Percentiles rank a stretch among this genome's conserved stretches.
phyloP scores from a whole-genome alignment of 2,888 invertebrate species.

The Dusona sp. region DNA sequence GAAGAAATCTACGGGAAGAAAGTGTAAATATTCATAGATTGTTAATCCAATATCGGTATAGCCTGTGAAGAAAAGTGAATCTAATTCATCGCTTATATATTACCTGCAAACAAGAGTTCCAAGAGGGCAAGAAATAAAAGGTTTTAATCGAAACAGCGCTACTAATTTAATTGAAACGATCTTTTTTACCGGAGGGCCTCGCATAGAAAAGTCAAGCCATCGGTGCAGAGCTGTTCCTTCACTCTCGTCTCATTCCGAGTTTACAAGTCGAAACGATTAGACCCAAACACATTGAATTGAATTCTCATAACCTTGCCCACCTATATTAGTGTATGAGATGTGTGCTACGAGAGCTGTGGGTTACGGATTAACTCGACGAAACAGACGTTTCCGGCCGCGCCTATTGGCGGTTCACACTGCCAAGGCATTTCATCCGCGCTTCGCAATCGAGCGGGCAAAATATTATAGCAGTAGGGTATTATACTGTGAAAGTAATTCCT shows the following conservation, averaged over 20 bases:
- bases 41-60: not conserved
- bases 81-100: constrained; percentile 28
- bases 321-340: constrained; percentile 6
- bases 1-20: constrained; percentile 12
- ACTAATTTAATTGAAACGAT: constrained; percentile 61
- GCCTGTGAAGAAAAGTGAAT: constrained; percentile 48
- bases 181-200: constrained; percentile 21
- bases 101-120: constrained; percentile 35
- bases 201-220: constrained; percentile 15
- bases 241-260: constrained; percentile 25
- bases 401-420: constrained; percentile 71
- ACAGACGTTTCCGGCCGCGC: constrained; percentile 82
- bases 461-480: constrained; percentile 50
- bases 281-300: constrained; percentile 55
- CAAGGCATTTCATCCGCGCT: constrained; percentile 66
- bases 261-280: constrained; percentile 59
- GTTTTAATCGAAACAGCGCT: constrained; percentile 51
- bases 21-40: constrained; percentile 7
- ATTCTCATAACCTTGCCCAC: constrained; percentile 58
- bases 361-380: constrained; percentile 77
- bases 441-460: constrained; percentile 41
- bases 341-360: constrained; percentile 43
- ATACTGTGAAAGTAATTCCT: constrained; percentile 54
- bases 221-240: constrained; percentile 19
- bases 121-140: constrained; percentile 5